phyloP scores from a whole-genome alignment of 2,113 vertebrate species.

The Chaenocephalus aceratus region DNA sequence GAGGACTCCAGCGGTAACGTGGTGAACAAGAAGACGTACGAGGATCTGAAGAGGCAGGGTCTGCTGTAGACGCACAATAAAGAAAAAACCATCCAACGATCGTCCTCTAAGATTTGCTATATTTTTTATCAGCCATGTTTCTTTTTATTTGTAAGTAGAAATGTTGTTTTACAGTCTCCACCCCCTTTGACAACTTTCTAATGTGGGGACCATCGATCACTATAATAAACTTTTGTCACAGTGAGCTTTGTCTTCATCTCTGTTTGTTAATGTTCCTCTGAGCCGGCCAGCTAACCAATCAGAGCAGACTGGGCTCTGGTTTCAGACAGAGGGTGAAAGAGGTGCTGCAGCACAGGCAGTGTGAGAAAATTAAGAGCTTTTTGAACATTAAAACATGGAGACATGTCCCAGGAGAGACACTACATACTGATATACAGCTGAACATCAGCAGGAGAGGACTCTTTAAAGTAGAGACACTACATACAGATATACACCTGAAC shows the following conservation, averaged over 20 bases:
- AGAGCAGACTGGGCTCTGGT: too few relatives aligned
- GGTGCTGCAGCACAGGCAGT: too few relatives aligned
- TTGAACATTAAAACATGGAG: too few relatives aligned
- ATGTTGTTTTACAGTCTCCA: slow-evolving; percentile 54
- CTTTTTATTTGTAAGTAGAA: slow-evolving; percentile 60
- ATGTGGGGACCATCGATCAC: slow-evolving; percentile 43
- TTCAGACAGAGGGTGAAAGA: too few relatives aligned
- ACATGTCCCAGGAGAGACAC: too few relatives aligned
- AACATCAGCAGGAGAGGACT: too few relatives aligned
- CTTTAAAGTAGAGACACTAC: too few relatives aligned
- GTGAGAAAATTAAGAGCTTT: too few relatives aligned
- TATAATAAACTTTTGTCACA: slow-evolving; percentile 74
- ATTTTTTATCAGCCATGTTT: slow-evolving; percentile 22
- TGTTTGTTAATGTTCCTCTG: neutral
- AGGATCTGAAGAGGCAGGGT: slow-evolving; percentile 97
- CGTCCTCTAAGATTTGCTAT: neutral
- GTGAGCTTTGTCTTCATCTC: neutral
- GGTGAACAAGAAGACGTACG: slow-evolving; percentile 98
- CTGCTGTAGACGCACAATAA: slow-evolving; percentile 85
- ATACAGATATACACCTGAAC: too few relatives aligned
- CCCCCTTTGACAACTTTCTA: slow-evolving; percentile 53
- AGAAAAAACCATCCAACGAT: neutral
- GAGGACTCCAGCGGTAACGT: slow-evolving; percentile 98
- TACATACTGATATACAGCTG: too few relatives aligned
- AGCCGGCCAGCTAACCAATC: too few relatives aligned